These are phyloP conservation scores for Drosophila kanapiae DNA, from an alignment of 1,140 invertebrate genomes.

Conservation along the genomic window DNA sequence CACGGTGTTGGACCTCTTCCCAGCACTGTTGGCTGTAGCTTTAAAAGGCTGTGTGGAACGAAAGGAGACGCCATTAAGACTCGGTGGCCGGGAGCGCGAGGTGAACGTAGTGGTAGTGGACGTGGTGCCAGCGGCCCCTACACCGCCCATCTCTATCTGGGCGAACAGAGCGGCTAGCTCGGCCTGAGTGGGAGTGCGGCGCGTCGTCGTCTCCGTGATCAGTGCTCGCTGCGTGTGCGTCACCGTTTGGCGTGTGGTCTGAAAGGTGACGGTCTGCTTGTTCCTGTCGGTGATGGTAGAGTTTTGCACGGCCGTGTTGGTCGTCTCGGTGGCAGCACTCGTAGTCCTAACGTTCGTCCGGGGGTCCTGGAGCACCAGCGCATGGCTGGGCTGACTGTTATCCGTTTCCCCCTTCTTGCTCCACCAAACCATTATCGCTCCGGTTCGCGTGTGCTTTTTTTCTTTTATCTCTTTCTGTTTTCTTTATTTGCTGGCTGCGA, in stretches of 20 bases:
- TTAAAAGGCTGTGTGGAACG: constrained; percentile 67
- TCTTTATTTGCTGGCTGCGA: not conserved
- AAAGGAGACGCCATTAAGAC: constrained; percentile 53
- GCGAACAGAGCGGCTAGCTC: constrained; percentile 66
- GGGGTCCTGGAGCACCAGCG: constrained; percentile 71
- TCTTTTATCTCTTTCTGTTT: constrained; percentile 2
- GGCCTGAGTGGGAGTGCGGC: constrained; percentile 65
- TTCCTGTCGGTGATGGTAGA: constrained; percentile 75
- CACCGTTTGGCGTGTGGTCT: constrained; percentile 73
- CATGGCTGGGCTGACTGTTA: constrained; percentile 28
- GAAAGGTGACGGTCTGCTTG: constrained; percentile 68
- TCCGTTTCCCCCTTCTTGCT: constrained; percentile 64
- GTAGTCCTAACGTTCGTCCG: constrained; percentile 73
- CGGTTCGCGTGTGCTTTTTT: constrained; percentile 3
- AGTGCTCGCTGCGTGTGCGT: constrained; percentile 71
- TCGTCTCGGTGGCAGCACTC: constrained; percentile 69
- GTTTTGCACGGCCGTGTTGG: constrained; percentile 75
- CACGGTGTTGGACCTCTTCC: constrained; percentile 64
- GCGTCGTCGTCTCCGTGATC: constrained; percentile 69
- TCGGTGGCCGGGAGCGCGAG: constrained; percentile 39
- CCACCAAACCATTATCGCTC: constrained; percentile 55
- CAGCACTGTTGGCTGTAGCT: constrained; percentile 33
- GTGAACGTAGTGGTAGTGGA: constrained; percentile 38
- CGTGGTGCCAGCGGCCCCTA: constrained; percentile 13
- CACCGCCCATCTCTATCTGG: constrained; percentile 47